Evolutionary conservation across 2,888 invertebrate genomes (phyloP).

Genomic region (Cabera pusaria): DNA sequence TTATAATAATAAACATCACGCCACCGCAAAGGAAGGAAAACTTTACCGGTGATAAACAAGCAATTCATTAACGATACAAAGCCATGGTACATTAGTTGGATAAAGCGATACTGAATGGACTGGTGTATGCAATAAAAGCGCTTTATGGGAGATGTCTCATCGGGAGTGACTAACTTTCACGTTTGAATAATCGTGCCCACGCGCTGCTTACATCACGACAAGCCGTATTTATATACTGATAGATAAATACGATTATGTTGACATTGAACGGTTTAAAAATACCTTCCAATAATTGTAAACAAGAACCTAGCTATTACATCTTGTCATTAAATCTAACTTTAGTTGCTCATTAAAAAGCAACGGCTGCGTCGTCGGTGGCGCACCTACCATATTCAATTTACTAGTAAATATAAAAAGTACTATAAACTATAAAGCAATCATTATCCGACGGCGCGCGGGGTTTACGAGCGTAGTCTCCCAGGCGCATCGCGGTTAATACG

Average conservation of each 20-base stretch:
- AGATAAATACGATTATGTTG: slow-evolving; percentile 1
- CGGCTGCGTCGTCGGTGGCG: slow-evolving; percentile 10
- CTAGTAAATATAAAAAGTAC: too few species aligned
- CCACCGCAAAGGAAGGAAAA: slow-evolving; percentile 17
- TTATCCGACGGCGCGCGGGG: slow-evolving; percentile 28
- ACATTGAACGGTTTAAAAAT: not conserved
- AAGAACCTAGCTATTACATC: slow-evolving; percentile 2
- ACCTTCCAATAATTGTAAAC: slow-evolving; percentile 13
- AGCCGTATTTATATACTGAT: slow-evolving; percentile 33
- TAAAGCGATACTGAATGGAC: slow-evolving; percentile 22
- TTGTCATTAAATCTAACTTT: slow-evolving; percentile 15
- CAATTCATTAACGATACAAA: slow-evolving; percentile 19
- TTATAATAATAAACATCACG: too few species aligned
- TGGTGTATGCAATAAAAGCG: slow-evolving; percentile 26
- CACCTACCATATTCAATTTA: slow-evolving; percentile 13
- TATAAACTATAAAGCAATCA: slow-evolving; percentile 20
- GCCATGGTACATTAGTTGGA: slow-evolving; percentile 13
- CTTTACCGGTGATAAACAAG: slow-evolving; percentile 6
- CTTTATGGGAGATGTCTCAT: slow-evolving; percentile 37
- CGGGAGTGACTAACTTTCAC: slow-evolving; percentile 52
- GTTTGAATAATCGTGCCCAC: slow-evolving; percentile 47
- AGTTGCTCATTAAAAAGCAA: slow-evolving; percentile 6
- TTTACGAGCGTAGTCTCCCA: slow-evolving; percentile 42
- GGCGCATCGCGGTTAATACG: slow-evolving; percentile 38
- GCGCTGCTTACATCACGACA: slow-evolving; percentile 34